These are phyloP conservation scores for Priocnemis perturbator DNA, from an alignment of 2,888 invertebrate genomes.

Conservation along the genomic window DNA sequence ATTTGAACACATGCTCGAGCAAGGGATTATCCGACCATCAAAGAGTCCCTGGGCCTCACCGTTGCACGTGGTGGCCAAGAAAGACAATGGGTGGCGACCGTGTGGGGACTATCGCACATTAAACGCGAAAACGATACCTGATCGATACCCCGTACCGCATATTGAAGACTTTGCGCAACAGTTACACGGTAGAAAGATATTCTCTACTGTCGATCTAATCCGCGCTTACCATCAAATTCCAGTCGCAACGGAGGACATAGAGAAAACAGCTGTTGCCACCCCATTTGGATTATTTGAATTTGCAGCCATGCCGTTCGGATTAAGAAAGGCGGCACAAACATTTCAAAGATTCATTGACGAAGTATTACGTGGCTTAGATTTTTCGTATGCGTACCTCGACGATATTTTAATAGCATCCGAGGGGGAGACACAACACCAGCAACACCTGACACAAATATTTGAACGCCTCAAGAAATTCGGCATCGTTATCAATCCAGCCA, in stretches of 20 bases:
- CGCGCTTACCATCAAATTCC: neutral
- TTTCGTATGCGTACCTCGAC: slow-evolving; percentile 12
- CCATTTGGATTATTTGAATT: slow-evolving; percentile 1
- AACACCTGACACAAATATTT: neutral
- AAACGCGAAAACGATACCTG: neutral
- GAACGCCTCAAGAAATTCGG: neutral
- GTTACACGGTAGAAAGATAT: slow-evolving; percentile 24
- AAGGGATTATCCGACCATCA: neutral
- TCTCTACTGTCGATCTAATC: slow-evolving; percentile 14
- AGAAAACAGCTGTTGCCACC: neutral
- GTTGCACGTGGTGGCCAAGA: neutral
- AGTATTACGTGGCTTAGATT: slow-evolving; percentile 5
- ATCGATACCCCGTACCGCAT: neutral
- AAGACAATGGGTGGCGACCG: neutral
- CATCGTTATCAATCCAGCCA: neutral
- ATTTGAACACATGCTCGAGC: neutral
- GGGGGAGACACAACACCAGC: neutral
- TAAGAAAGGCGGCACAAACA: too few species aligned
- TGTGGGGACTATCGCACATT: slow-evolving; percentile 1
- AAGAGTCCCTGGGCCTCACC: slow-evolving; percentile 9
- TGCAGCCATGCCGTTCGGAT: neutral
- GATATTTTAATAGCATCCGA: slow-evolving; percentile 7
- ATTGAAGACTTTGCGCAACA: slow-evolving; percentile 22
- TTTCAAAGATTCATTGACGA: slow-evolving; percentile 8
- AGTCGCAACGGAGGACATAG: neutral